Evolutionary conservation across 2,888 invertebrate species (phyloP).

Genomic region (Periphyllus acericola): DNA sequence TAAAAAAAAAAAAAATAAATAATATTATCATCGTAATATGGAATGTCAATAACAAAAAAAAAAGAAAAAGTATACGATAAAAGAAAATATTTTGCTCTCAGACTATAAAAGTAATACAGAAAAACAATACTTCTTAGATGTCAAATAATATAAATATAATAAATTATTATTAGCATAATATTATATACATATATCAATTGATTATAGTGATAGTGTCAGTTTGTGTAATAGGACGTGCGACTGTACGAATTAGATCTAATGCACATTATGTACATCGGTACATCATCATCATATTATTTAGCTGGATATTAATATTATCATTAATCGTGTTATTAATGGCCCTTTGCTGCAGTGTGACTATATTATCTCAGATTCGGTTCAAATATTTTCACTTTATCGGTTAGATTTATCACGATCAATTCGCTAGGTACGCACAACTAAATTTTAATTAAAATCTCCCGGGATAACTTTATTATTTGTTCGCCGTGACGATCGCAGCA

Average conservation of each 20-base stretch:
- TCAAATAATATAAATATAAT: too few species aligned
- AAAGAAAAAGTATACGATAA: too few species aligned
- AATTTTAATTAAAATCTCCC: neutral
- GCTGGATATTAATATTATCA: neutral
- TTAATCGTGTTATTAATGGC: neutral
- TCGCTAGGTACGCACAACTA: neutral
- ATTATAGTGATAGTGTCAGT: too few species aligned
- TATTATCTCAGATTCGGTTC: neutral
- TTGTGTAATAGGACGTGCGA: too few species aligned
- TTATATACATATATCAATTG: too few species aligned
- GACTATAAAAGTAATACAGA: neutral
- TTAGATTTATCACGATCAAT: neutral
- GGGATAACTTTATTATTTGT: neutral
- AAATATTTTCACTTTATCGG: neutral
- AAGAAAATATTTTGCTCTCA: neutral
- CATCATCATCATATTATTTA: too few species aligned
- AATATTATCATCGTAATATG: neutral
- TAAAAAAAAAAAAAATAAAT: neutral
- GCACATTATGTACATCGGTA: neutral
- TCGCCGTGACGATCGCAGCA: neutral
- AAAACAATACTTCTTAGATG: neutral
- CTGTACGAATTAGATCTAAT: neutral
- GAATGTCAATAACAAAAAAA: neutral
- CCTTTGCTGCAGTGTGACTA: neutral
- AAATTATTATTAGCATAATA: too few species aligned